phyloP scores from a whole-genome alignment of 2,888 invertebrate genomes.

The Cheilosia impressa region DNA sequence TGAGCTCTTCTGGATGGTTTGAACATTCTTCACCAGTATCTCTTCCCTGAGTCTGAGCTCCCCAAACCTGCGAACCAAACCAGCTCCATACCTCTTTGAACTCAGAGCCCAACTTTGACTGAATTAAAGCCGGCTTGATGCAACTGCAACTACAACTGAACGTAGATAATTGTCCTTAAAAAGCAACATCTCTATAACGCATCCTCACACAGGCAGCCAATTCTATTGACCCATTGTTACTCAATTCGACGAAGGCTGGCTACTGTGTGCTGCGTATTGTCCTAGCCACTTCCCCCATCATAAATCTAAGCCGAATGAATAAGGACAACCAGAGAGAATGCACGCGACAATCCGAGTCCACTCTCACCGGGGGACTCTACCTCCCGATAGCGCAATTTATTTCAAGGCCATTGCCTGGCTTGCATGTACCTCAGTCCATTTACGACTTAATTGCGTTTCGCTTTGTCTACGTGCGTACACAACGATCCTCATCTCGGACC shows the following conservation, averaged over 20 bases:
- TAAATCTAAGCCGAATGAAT: conserved; percentile 40
- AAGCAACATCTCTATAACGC: background rate
- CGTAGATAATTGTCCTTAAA: background rate
- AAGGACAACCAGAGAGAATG: conserved; percentile 5
- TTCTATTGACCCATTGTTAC: conserved; percentile 52
- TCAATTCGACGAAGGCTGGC: conserved; percentile 60
- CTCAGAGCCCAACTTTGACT: no score
- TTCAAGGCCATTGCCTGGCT: conserved; percentile 50
- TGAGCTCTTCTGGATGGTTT: no score
- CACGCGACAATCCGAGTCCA: conserved; percentile 61
- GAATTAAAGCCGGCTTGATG: no score
- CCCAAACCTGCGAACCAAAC: no score
- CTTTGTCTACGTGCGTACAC: conserved; percentile 36
- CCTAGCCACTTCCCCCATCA: conserved; percentile 51
- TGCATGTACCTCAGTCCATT: conserved; percentile 54
- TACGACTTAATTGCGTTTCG: conserved; percentile 68
- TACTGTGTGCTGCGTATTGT: conserved; percentile 36
- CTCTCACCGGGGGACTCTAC: conserved; percentile 51
- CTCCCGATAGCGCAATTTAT: conserved; percentile 46
- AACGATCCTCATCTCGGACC: conserved; percentile 13
- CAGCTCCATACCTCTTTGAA: no score
- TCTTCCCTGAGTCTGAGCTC: no score
- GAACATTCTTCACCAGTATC: no score
- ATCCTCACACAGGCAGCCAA: background rate
- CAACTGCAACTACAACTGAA: no score